Base-by-base conservation (phyloP, 2,113 vertebrate genomes). In the Lates calcarifer region DNA sequence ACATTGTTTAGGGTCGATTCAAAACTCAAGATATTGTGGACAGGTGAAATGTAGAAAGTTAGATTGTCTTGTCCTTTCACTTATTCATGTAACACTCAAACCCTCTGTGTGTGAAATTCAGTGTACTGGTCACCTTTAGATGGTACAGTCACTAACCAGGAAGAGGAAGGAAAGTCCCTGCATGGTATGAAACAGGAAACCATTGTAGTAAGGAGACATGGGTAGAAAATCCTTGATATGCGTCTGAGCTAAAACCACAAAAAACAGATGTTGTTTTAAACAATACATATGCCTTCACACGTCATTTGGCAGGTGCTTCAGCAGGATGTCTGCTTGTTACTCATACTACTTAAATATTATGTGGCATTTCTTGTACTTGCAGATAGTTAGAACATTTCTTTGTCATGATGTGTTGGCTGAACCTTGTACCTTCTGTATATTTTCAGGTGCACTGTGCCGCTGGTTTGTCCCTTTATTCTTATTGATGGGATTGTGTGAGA, bases 101-200 rank as follows among this genome's bases (percentile, higher is more conserved):
- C 22, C 18, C 6, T 5, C 28, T 18, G 6, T 62, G 53, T 68
- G 22, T 66, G 33, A 29, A 53, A 26, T 20, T 18, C 6, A 18
- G 4, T 26, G 15, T 33, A 5, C 41, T 31, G 39, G 43, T 56
- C 15, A 18, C 12, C 20, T 47, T 62, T 63, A 47, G 18, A 77
- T 28, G 6, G 31, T 45, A 9, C 87, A 41, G 85, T 74, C 35
- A 56, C 1, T 31, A 43, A 43, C 35, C 26, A 62, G 15, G 8
- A 58, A 83, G 70, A 84, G 72, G 8, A 75, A 85, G 92, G 83
- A 88, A 94, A 93, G 75, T 89, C 89, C 89, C 90, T 49, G 8
- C 20, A 47, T 56, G 37, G 31, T 58, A 53, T 70, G 11, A 70
- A 86, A 75, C 72, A 84, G 84, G 84, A 91, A 90, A 70, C 47